Base-by-base conservation (phyloP, 2,888 invertebrate species). In the Hirtodrosophila alboralis region DNA sequence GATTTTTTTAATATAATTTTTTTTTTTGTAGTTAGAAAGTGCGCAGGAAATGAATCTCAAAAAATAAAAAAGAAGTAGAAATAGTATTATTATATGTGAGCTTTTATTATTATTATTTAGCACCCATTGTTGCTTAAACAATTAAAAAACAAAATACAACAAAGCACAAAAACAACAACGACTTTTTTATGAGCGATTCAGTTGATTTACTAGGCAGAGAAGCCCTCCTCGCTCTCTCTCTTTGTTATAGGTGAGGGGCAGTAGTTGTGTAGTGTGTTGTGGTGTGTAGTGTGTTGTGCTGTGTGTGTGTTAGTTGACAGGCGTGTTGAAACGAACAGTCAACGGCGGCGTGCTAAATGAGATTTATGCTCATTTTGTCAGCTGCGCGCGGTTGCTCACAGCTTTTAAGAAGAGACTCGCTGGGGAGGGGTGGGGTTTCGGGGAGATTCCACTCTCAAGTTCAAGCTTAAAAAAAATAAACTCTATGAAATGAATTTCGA, bases 111-210 rank as follows among this genome's bases (percentile, higher is more conserved):
- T 75, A 85, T 80, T 83, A 79, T 80, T 75, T 84, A 81, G 85
- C 88, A 77, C 87, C 88, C 86, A 87, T 86, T 88, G 87, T 88
- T 88, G 86, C 67, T 86, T 79, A 80, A 84, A 88, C 78, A 88
- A 86, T 85, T 88, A 84, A 86, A 87, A 75, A 43, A 59, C 56
- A 69, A 84, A 83, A 65, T 33, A 54, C 37, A 51, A 41, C 47
- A 45, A 43, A 38, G 23, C 38, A 38, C 41, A 52, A 36, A 41
- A 52, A 40, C 37, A 43, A 52, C 14, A 73, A 51, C 49, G 65
- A 61, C 49, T 84, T 83, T n/a, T 80, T 80, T 80, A 80, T 66
- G 85, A 84, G 84, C 84, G 81, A 86, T 83, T 80, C 75, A 69
- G 65, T 84, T 86, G 81, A 83, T 83, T 83, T 83, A 83, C 80